phyloP scores from a whole-genome alignment of 1,140 invertebrate species.

The Lepidurus apus region DNA sequence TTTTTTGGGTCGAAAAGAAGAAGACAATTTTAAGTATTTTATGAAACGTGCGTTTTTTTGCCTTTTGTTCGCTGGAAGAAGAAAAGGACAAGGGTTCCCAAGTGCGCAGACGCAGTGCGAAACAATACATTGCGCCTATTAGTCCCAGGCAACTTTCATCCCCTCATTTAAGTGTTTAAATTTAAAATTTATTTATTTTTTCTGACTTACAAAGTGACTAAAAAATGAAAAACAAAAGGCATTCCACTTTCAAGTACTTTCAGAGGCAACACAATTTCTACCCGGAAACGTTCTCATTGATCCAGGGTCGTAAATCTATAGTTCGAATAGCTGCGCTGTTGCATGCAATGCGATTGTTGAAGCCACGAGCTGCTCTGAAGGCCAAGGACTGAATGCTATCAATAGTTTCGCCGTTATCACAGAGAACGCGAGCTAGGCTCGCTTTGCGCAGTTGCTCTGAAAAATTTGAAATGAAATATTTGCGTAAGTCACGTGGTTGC shows the following conservation, averaged over 20 bases:
- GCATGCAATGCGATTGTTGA: constrained; percentile 62
- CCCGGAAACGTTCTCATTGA: too few species aligned
- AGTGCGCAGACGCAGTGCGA: too few species aligned
- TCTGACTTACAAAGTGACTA: background rate
- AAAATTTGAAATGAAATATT: constrained; percentile 36
- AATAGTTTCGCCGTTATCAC: too few species aligned
- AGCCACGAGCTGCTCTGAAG: too few species aligned
- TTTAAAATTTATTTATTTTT: too few species aligned
- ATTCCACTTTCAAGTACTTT: background rate
- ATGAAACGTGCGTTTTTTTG: background rate
- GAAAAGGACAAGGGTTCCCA: constrained; percentile 17
- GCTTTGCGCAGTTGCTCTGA: too few species aligned
- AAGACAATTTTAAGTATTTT: background rate
- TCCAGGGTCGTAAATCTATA: constrained; percentile 48
- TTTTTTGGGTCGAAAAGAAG: background rate
- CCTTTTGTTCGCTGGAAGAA: constrained; percentile 21
- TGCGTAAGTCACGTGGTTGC: too few species aligned
- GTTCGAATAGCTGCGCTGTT: constrained; percentile 44
- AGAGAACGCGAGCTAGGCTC: too few species aligned
- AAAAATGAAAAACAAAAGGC: background rate
- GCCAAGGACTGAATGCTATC: too few species aligned
- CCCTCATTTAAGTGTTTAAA: background rate
- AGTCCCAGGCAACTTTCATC: constrained; percentile 11
- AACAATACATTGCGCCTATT: background rate
- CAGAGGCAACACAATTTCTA: background rate